These are phyloP conservation scores for Oligia fasciuncula DNA, from an alignment of 2,888 invertebrate species.

Conservation along the genomic window DNA sequence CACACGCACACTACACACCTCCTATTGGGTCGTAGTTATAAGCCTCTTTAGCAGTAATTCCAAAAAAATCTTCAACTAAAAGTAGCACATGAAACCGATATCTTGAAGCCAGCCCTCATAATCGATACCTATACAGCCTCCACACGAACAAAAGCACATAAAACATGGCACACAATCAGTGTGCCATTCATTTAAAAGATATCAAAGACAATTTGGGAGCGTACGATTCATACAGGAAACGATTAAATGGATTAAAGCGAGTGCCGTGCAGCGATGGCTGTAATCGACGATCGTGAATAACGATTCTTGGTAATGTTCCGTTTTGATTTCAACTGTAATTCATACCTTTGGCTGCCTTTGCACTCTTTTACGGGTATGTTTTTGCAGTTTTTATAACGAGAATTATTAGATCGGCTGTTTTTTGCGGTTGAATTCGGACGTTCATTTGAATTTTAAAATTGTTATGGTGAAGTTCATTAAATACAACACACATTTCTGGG, in stretches of 20 bases:
- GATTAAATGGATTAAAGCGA: conserved; percentile 74
- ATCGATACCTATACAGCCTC: conserved; percentile 29
- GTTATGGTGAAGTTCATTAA: not conserved
- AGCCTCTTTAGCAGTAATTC: not conserved
- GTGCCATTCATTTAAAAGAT: conserved; percentile 59
- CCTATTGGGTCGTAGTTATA: not conserved
- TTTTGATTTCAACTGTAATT: conserved; percentile 59
- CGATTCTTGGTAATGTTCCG: conserved; percentile 56
- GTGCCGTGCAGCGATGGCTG: conserved; percentile 67
- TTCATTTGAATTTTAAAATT: not conserved
- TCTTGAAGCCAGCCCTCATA: conserved; percentile 22
- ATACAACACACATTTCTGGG: too few relatives aligned
- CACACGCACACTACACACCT: not conserved
- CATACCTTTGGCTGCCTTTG: conserved; percentile 36
- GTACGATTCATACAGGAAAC: conserved; percentile 66
- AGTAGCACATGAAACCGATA: conserved; percentile 9
- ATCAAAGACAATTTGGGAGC: conserved; percentile 61
- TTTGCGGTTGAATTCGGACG: not conserved
- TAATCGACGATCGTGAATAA: conserved; percentile 62
- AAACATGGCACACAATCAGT: conserved; percentile 49
- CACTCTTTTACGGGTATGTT: not conserved
- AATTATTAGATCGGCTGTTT: not conserved
- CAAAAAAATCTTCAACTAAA: conserved; percentile 4
- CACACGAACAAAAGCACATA: conserved; percentile 43
- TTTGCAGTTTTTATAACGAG: not conserved